Evolutionary conservation across 2,113 vertebrate species (phyloP).

Genomic region (Gymnarchus niloticus): DNA sequence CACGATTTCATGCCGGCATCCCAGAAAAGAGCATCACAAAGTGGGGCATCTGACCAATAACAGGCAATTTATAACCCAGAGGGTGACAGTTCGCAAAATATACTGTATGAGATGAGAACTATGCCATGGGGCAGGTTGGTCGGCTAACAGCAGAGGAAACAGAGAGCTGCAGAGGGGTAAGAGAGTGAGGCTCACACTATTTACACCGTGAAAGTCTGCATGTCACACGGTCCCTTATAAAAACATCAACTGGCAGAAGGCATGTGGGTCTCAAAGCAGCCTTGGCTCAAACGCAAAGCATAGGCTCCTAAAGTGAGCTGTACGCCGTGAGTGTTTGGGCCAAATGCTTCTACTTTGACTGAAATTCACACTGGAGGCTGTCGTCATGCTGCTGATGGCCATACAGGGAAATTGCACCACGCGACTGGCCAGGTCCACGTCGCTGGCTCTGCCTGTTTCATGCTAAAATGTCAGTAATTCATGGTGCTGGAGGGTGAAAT

Average conservation of each 20-base stretch:
- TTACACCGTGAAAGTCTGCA: not conserved
- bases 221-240: not conserved
- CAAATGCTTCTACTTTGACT: not conserved
- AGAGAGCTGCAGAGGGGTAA: too few species aligned
- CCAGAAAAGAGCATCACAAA: not conserved
- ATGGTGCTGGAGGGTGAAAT: not conserved
- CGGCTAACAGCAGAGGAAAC: not conserved
- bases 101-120: not conserved
- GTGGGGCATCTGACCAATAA: not conserved
- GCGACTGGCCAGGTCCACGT: slow-evolving; percentile 9
- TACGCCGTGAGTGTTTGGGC: too few species aligned
- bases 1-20: not conserved
- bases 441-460: not conserved
- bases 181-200: not conserved
- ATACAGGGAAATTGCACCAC: not conserved
- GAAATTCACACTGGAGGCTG: not conserved
- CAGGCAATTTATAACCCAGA: not conserved
- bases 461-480: not conserved
- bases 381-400: not conserved
- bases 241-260: not conserved
- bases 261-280: too few species aligned
- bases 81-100: not conserved
- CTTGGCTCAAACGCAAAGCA: not conserved
- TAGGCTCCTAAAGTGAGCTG: not conserved
- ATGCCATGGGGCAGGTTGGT: not conserved